Evolutionary conservation across 2,797 vertebrate genomes (phyloP).

Genomic region (Eutrigla gurnardus): DNA sequence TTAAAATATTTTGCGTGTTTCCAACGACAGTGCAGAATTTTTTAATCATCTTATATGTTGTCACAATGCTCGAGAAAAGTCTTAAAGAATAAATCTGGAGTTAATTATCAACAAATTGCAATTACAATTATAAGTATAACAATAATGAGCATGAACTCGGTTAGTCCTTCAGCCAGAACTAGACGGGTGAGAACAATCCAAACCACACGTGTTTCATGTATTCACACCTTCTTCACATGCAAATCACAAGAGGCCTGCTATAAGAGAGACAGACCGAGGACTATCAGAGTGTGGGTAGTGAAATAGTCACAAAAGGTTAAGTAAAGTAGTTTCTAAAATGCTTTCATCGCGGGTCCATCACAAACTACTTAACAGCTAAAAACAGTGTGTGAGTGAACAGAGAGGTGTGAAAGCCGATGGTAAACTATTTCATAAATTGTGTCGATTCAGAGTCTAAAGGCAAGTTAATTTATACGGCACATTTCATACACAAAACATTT

Average conservation of each 20-base stretch:
- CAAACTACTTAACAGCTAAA: conserved; percentile 13
- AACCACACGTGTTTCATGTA: not conserved
- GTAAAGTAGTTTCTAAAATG: conserved; percentile 28
- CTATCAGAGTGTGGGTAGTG: conserved; percentile 36
- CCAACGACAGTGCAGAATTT: not conserved
- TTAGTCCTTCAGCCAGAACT: not conserved
- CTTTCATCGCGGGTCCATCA: conserved; percentile 17
- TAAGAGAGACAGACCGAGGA: not conserved
- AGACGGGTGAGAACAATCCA: not conserved
- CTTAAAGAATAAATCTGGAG: not conserved
- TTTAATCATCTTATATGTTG: not conserved
- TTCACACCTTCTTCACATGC: not conserved
- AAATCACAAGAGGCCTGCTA: conserved; percentile 6
- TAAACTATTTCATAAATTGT: conserved; percentile 10
- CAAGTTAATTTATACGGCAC: not conserved
- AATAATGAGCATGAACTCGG: no score
- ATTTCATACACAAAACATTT: not conserved
- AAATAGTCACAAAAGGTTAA: conserved; percentile 36
- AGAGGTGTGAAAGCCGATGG: not conserved
- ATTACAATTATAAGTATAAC: no score
- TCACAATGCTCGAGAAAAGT: no score
- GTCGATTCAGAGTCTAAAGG: not conserved
- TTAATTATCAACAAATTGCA: not conserved
- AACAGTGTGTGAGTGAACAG: not conserved
- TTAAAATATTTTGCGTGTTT: not conserved